A percentile compares a stretch with the other conserved stretches of the same genome.
These are phyloP conservation scores for Mamestra configurata DNA, from an alignment of 1,140 invertebrate species.

Conservation along the genomic window DNA sequence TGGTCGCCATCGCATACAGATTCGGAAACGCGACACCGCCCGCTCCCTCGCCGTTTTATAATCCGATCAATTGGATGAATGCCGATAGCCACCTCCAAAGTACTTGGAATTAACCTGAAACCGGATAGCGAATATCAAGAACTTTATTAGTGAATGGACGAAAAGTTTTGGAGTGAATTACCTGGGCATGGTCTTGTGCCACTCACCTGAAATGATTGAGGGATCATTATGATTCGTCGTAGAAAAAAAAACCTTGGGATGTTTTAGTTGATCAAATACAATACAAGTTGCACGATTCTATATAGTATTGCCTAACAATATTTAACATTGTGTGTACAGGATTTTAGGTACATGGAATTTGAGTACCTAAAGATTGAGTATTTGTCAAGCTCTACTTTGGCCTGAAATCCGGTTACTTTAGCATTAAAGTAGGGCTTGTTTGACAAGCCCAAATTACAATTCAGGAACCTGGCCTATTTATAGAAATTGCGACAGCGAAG, in stretches of 20 bases:
- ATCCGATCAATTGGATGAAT: slow-evolving; percentile 61
- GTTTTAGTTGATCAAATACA: too few species aligned
- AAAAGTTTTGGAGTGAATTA: slow-evolving; percentile 21
- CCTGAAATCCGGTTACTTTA: too few species aligned
- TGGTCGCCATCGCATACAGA: slow-evolving; percentile 58
- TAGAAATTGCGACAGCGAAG: too few species aligned
- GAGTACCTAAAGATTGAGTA: too few species aligned
- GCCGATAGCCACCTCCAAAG: slow-evolving; percentile 40
- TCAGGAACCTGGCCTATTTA: too few species aligned
- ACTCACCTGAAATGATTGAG: not conserved
- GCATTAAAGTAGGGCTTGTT: too few species aligned
- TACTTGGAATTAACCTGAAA: slow-evolving; percentile 41
- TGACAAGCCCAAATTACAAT: too few species aligned
- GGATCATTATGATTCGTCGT: not conserved
- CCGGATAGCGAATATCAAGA: slow-evolving; percentile 39
- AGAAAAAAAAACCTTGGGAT: not conserved
- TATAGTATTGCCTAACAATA: too few species aligned
- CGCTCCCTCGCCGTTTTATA: slow-evolving; percentile 58
- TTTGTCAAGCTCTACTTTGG: too few species aligned
- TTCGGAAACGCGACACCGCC: slow-evolving; percentile 60
- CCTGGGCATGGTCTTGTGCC: not conserved
- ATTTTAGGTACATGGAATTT: too few species aligned
- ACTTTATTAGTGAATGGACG: slow-evolving; percentile 45
- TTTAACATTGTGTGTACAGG: too few species aligned
- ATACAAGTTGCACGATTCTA: too few species aligned